Conservation (phyloP, 2,888 invertebrate species). For the Ecliptopera silaceata region DNA sequence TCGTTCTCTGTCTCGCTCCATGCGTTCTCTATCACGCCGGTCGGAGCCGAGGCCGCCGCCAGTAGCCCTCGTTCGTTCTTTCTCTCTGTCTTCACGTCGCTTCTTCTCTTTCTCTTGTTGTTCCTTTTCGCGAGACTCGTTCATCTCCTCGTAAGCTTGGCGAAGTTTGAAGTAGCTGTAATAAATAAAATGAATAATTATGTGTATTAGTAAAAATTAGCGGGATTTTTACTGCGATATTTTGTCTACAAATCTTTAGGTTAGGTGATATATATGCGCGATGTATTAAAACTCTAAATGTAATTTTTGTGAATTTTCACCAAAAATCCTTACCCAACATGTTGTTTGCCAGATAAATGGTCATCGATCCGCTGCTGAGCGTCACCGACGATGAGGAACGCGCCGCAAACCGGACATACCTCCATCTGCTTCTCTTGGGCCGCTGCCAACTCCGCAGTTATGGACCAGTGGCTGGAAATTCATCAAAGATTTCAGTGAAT, state of each 20-base stretch:
- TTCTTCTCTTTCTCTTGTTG: slow-evolving; percentile 82
- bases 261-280: too few species aligned
- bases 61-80: slow-evolving; percentile 58
- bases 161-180: slow-evolving; percentile 86
- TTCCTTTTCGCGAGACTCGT: slow-evolving; percentile 83
- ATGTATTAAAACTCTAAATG: too few species aligned
- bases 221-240: too few species aligned
- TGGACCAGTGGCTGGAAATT: slow-evolving; percentile 83
- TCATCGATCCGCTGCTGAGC: slow-evolving; percentile 99
- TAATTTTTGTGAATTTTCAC: too few species aligned
- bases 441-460: slow-evolving; percentile 92
- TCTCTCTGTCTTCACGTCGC: slow-evolving; percentile 73
- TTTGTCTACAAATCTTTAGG: too few species aligned
- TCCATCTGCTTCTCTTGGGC: slow-evolving; percentile 99
- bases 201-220: too few species aligned
- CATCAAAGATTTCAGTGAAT: too few species aligned
- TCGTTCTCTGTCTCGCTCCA: slow-evolving; percentile 70
- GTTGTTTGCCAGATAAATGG: slow-evolving; percentile 99
- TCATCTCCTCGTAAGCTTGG: slow-evolving; percentile 87
- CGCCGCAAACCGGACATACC: slow-evolving; percentile 99
- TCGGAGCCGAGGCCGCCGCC: slow-evolving; percentile 72
- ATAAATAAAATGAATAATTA: too few species aligned
- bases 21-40: slow-evolving; percentile 69
- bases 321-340: slow-evolving; percentile 89
- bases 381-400: slow-evolving; percentile 99